Percentiles rank a stretch among this genome's conserved stretches.
These are phyloP conservation scores for Odontomachus brunneus DNA, from an alignment of 1,140 invertebrate genomes.

Conservation along the genomic window DNA sequence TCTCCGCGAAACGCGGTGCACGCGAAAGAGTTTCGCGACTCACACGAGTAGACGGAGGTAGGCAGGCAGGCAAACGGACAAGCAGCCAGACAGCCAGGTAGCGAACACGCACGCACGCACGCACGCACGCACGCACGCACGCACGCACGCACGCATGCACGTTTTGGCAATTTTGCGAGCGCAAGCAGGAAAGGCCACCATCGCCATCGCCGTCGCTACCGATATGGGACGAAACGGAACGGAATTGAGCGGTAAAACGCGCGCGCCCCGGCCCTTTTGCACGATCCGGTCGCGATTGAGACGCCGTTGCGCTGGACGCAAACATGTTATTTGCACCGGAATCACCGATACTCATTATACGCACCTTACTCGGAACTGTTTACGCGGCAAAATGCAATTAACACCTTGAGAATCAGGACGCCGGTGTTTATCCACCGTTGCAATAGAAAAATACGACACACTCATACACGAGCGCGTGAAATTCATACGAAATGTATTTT, in stretches of 20 bases:
- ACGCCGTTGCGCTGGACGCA: conserved; percentile 56
- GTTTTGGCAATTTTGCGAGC: conserved; percentile 74
- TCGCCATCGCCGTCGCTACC: neutral
- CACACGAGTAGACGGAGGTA: neutral
- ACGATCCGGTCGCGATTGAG: conserved; percentile 66
- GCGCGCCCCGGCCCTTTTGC: conserved; percentile 48
- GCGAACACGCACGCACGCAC: too few species aligned
- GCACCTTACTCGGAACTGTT: conserved; percentile 31
- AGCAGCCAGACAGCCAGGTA: too few species aligned
- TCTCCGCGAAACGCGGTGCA: conserved; percentile 51
- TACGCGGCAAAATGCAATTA: neutral
- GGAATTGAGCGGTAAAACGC: conserved; percentile 72
- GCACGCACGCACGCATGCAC: conserved; percentile 58
- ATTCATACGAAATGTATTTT: neutral
- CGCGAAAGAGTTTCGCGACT: conserved; percentile 63
- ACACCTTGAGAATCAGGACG: conserved; percentile 1
- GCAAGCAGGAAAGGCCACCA: conserved; percentile 21
- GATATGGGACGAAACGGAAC: conserved; percentile 37
- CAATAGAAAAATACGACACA: neutral
- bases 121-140: conserved; percentile 4
- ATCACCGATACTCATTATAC: conserved; percentile 53
- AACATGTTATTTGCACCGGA: conserved; percentile 71
- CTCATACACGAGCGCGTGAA: too few species aligned
- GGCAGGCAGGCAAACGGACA: too few species aligned
- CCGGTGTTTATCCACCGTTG: neutral